Conservation (phyloP, 2,113 vertebrate genomes). For the Hepsetus odoe region DNA sequence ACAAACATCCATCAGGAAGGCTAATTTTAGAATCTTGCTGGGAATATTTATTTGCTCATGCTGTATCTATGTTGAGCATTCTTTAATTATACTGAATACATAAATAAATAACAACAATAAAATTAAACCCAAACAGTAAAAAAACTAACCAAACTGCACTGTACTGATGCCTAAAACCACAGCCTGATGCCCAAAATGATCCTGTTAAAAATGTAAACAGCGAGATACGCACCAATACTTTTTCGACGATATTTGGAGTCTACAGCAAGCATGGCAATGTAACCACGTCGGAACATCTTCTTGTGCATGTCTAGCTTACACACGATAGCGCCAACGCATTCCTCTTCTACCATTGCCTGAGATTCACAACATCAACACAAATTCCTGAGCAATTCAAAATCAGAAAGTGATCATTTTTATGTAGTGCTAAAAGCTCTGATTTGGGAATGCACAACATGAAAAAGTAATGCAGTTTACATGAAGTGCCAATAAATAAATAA, state of each 20-base stretch:
- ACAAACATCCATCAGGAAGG: neutral
- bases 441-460: too few relatives aligned
- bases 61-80: too few relatives aligned
- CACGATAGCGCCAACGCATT: slow-evolving; percentile 99
- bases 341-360: slow-evolving; percentile 97
- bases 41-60: too few relatives aligned
- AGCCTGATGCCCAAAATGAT: neutral
- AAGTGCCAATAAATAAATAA: too few relatives aligned
- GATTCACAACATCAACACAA: slow-evolving; percentile 44
- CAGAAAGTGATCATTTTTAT: neutral
- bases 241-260: slow-evolving; percentile 99
- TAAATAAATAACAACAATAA: too few relatives aligned
- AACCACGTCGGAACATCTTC: slow-evolving; percentile 99
- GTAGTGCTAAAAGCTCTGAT: neutral
- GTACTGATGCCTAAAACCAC: neutral
- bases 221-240: slow-evolving; percentile 89
- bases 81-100: too few relatives aligned
- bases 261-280: slow-evolving; percentile 99
- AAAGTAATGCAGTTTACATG: too few relatives aligned
- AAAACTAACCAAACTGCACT: neutral
- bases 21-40: too few relatives aligned
- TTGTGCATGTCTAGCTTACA: slow-evolving; percentile 99
- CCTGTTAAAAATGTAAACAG: neutral
- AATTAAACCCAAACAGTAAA: too few relatives aligned
- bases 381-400: neutral